These are phyloP conservation scores for Amphipyra berbera DNA, from an alignment of 2,888 invertebrate genomes.

Conservation along the genomic window DNA sequence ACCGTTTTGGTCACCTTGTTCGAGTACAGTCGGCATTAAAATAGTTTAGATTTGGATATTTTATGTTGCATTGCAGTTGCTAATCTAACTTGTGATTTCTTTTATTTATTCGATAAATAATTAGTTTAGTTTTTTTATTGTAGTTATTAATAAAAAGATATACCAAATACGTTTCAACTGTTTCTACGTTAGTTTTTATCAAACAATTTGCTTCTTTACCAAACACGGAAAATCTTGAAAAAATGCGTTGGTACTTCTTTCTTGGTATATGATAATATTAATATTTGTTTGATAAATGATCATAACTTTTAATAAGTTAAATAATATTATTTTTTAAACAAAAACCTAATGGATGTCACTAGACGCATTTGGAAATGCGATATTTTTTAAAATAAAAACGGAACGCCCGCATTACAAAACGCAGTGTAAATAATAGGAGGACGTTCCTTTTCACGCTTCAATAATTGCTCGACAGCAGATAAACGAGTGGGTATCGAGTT, in stretches of 20 bases:
- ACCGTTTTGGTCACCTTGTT: constrained; percentile 30
- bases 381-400: constrained; percentile 85
- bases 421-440: constrained; percentile 88
- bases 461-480: constrained; percentile 90
- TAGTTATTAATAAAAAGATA: too few species aligned
- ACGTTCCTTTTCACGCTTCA: constrained; percentile 90
- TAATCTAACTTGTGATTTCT: background rate
- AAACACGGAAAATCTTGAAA: background rate
- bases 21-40: constrained; percentile 43
- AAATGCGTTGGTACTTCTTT: too few species aligned
- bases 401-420: constrained; percentile 88
- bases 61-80: constrained; percentile 1
- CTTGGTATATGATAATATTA: too few species aligned
- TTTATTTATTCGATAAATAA: constrained; percentile 11
- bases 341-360: constrained; percentile 53
- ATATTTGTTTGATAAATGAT: too few species aligned
- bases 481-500: constrained; percentile 86
- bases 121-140: background rate
- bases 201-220: background rate
- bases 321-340: constrained; percentile 10
- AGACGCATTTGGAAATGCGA: constrained; percentile 82
- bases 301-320: background rate
- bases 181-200: too few species aligned
- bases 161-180: too few species aligned
- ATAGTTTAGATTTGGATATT: constrained; percentile 21